phyloP scores from a whole-genome alignment of 2,888 invertebrate species.

The Nephrotoma guestfalica region DNA sequence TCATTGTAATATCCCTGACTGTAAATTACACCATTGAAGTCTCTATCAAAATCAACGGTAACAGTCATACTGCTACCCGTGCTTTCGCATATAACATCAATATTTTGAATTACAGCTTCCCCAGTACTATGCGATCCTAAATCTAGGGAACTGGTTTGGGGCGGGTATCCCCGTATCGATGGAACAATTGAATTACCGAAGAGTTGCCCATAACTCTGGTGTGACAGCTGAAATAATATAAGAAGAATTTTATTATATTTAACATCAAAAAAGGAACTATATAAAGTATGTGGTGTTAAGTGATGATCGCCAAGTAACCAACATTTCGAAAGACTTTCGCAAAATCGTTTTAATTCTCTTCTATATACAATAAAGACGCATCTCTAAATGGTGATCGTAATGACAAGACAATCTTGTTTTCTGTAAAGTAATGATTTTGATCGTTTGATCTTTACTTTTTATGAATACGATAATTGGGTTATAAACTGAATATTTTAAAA shows the following conservation, averaged over 20 bases:
- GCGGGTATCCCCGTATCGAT: neutral
- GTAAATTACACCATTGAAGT: slow-evolving; percentile 53
- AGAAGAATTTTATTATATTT: neutral
- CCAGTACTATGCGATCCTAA: slow-evolving; percentile 25
- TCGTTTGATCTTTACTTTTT: neutral
- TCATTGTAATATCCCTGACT: slow-evolving; percentile 53
- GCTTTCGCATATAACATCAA: slow-evolving; percentile 44
- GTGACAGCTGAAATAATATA: neutral
- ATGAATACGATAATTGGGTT: neutral
- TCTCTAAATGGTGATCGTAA: neutral
- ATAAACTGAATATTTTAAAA: neutral
- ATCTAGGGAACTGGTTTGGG: neutral
- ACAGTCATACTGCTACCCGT: slow-evolving; percentile 40
- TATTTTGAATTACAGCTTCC: slow-evolving; percentile 32
- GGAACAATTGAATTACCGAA: neutral
- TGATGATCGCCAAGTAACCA: neutral
- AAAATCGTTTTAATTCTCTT: neutral
- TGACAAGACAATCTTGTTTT: neutral
- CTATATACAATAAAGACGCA: neutral
- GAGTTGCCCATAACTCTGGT: neutral
- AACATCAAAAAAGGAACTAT: too few species aligned
- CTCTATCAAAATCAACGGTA: slow-evolving; percentile 44
- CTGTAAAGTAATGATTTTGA: neutral
- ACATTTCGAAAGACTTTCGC: neutral
- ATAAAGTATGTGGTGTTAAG: too few species aligned